Conservation (phyloP, 2,113 vertebrate species). For the Takifugu flavidus region DNA sequence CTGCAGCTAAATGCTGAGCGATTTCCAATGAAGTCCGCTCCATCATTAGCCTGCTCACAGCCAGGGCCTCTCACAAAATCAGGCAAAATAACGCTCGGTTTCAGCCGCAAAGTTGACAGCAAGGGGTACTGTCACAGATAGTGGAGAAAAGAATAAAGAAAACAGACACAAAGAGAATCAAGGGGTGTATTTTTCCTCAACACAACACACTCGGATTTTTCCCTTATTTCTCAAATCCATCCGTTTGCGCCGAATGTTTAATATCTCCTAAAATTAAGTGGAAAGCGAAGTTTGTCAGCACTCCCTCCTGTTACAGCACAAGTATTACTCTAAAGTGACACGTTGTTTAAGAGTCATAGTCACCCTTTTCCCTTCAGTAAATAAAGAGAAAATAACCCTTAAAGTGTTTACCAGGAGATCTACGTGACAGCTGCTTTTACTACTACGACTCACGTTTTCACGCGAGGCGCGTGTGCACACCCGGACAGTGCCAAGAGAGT, state of each 20-base stretch:
- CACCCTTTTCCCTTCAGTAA: background rate
- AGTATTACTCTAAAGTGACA: too few relatives aligned
- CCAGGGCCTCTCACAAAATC: slow-evolving; percentile 8
- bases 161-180: background rate
- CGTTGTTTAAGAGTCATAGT: background rate
- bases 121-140: too few relatives aligned
- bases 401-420: background rate
- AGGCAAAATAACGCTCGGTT: too few relatives aligned
- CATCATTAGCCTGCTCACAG: slow-evolving; percentile 12
- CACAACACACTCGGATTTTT: too few relatives aligned
- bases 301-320: too few relatives aligned
- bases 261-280: too few relatives aligned
- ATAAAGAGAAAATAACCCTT: background rate
- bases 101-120: too few relatives aligned
- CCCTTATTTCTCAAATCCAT: too few relatives aligned
- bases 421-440: slow-evolving; percentile 25
- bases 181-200: background rate
- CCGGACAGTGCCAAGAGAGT: too few relatives aligned
- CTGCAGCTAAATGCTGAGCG: slow-evolving; percentile 7
- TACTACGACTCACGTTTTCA: slow-evolving; percentile 20
- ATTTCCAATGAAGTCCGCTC: slow-evolving; percentile 21
- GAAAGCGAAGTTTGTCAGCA: too few relatives aligned
- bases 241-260: too few relatives aligned
- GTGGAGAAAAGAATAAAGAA: background rate
- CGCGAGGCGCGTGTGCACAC: background rate